A percentile compares a stretch with the other conserved stretches of the same genome.
Conservation (phyloP, 2,113 vertebrate species). For the Spilogale gracilis region DNA sequence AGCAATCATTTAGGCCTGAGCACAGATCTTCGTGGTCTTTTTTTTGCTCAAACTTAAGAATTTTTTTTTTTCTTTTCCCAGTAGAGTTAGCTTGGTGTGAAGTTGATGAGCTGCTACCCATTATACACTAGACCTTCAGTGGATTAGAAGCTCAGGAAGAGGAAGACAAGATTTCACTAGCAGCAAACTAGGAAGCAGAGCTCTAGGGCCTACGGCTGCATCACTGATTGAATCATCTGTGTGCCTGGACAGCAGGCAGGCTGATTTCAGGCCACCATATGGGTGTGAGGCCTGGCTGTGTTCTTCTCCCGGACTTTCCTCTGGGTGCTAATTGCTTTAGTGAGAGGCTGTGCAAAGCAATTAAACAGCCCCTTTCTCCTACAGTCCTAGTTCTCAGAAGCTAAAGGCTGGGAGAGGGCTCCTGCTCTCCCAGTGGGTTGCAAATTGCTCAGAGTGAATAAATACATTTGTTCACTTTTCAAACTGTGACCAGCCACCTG, state of each 20-base stretch:
- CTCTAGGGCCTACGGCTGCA: background rate
- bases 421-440: slow-evolving; percentile 79
- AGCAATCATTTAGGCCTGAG: background rate
- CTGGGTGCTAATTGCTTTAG: slow-evolving; percentile 76
- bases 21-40: background rate
- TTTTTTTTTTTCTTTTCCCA: background rate
- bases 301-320: slow-evolving; percentile 76
- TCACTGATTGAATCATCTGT: slow-evolving; percentile 66
- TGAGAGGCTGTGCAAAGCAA: slow-evolving; percentile 76
- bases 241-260: slow-evolving; percentile 60
- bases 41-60: slow-evolving; percentile 22
- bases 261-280: slow-evolving; percentile 69
- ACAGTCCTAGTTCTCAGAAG: slow-evolving; percentile 71
- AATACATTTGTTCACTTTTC: slow-evolving; percentile 86
- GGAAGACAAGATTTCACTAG: background rate
- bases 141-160: background rate
- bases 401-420: slow-evolving; percentile 69
- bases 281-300: slow-evolving; percentile 31
- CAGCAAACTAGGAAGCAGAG: background rate
- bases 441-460: slow-evolving; percentile 87
- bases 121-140: background rate
- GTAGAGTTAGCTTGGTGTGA: slow-evolving; percentile 37
- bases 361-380: slow-evolving; percentile 71
- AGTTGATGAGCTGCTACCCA: slow-evolving; percentile 32
- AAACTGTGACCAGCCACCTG: slow-evolving; percentile 86